A percentile compares a stretch with the other conserved stretches of the same genome.
These are phyloP conservation scores for Clarias pachynema DNA, from an alignment of 2,797 vertebrate genomes.

Conservation along the genomic window DNA sequence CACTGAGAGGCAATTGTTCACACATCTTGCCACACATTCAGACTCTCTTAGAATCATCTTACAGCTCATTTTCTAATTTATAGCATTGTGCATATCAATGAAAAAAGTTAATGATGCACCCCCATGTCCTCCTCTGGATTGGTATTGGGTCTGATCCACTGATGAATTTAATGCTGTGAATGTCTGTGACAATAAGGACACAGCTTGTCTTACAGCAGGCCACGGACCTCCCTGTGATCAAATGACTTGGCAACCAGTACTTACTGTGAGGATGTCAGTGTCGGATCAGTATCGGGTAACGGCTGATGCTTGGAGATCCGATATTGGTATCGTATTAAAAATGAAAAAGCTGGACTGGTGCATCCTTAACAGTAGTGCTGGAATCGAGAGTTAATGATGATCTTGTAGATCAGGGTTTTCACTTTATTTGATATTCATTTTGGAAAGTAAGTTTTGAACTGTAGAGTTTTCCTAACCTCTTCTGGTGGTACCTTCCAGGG, in stretches of 20 bases:
- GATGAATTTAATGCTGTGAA: conserved; percentile 10
- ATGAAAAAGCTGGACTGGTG: neutral
- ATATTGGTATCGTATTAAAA: conserved; percentile 19
- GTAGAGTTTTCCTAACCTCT: neutral
- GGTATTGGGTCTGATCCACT: neutral
- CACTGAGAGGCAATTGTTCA: conserved; percentile 13
- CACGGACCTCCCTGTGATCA: conserved; percentile 20
- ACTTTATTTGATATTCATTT: neutral
- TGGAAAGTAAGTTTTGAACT: neutral
- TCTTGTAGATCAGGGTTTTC: neutral
- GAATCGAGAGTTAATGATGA: neutral
- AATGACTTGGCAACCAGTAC: conserved; percentile 4
- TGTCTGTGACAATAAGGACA: conserved; percentile 24
- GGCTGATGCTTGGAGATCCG: conserved; percentile 10
- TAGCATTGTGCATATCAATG: neutral
- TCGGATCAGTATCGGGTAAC: conserved; percentile 10
- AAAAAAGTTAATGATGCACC: neutral
- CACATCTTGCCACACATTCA: neutral
- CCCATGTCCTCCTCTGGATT: neutral
- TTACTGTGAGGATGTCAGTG: conserved; percentile 15
- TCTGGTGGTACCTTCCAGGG: neutral
- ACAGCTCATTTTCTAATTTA: neutral
- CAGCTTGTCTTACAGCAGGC: conserved; percentile 18
- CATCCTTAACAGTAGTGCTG: neutral
- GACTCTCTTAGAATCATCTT: neutral